Conservation (phyloP, 2,113 vertebrate species). For the Lynx canadensis region DNA sequence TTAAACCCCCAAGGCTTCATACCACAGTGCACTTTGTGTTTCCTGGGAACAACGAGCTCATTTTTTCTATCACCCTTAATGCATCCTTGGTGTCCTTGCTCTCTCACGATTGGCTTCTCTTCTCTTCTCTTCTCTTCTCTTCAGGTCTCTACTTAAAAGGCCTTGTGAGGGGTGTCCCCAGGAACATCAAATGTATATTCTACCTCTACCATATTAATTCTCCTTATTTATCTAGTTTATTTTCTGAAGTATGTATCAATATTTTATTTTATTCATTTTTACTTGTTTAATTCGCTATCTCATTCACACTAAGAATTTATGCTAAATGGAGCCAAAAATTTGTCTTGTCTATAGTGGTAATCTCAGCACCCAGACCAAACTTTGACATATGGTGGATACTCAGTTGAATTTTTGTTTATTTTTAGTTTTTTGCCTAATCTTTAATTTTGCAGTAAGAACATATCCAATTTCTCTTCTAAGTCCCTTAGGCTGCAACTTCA, state of each 20-base stretch:
- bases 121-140: not conserved
- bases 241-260: not conserved
- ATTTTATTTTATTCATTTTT: not conserved
- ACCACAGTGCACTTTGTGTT: not conserved
- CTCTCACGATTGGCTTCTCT: not conserved
- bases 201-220: not conserved
- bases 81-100: not conserved
- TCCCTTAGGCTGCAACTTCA: not conserved
- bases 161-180: accelerated
- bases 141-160: not conserved
- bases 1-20: not conserved
- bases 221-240: not conserved
- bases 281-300: not conserved
- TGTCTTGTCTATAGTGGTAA: not conserved
- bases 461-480: not conserved
- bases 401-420: not conserved
- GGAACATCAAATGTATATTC: not conserved
- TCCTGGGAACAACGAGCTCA: not conserved
- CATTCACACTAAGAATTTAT: not conserved
- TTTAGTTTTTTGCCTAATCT: not conserved
- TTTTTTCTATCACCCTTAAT: not conserved
- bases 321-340: not conserved
- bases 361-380: not conserved
- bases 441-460: not conserved
- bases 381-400: not conserved